phyloP scores from a whole-genome alignment of 2,797 vertebrate species.

The Vipera ursinii region DNA sequence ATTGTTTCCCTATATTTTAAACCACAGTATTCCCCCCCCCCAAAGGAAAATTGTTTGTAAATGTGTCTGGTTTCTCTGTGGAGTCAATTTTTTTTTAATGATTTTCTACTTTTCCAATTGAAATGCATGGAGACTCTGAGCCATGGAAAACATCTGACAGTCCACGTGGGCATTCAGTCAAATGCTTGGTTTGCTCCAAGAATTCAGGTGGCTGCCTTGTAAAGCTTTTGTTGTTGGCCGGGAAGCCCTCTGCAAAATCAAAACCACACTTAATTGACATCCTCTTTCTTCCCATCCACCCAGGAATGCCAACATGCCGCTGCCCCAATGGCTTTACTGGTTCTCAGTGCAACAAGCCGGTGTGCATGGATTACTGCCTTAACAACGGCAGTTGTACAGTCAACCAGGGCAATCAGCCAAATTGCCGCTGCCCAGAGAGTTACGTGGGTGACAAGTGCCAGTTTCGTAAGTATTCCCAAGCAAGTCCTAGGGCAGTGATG shows the following conservation, averaged over 20 bases:
- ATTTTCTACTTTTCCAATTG: not conserved
- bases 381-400: conserved; percentile 88
- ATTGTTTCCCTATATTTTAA: not conserved
- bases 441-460: conserved; percentile 92
- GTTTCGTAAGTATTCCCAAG: conserved; percentile 80
- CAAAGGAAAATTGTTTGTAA: not conserved
- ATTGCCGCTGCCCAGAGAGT: conserved; percentile 79
- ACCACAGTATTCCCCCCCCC: not conserved
- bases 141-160: not conserved
- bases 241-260: not conserved
- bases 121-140: not conserved
- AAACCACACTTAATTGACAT: not conserved
- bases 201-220: not conserved
- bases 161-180: not conserved
- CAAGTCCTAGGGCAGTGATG: not conserved
- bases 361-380: conserved; percentile 85
- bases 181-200: not conserved
- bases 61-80: not conserved
- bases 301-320: conserved; percentile 91
- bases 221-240: not conserved
- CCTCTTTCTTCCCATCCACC: not conserved
- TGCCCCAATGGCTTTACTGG: conserved; percentile 91
- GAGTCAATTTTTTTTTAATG: not conserved
- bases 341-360: conserved; percentile 84
- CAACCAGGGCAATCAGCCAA: conserved; percentile 91